phyloP scores from a whole-genome alignment of 1,140 invertebrate species.

The Pomacea maculata region DNA sequence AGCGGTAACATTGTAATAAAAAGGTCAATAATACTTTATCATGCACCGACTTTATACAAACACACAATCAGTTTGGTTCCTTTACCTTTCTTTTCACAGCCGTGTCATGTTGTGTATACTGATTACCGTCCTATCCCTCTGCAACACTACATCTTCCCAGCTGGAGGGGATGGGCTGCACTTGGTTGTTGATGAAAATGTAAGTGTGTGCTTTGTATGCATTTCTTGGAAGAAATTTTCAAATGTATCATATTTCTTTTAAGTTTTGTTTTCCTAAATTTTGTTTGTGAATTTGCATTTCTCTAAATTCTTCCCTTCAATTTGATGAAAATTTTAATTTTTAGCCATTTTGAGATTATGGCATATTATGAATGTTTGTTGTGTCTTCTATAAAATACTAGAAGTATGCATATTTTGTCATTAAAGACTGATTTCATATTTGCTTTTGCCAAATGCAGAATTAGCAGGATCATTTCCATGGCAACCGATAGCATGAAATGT shows the following conservation, averaged over 20 bases:
- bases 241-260: not conserved
- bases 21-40: no score
- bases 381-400: no score
- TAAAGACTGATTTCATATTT: no score
- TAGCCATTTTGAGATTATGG: no score
- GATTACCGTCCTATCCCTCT: conserved; percentile 97
- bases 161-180: conserved; percentile 93
- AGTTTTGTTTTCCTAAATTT: not conserved
- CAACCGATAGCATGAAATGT: no score
- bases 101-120: conserved; percentile 99
- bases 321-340: no score
- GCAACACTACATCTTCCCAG: conserved; percentile 98
- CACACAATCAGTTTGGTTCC: not conserved
- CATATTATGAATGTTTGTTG: no score
- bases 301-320: no score
- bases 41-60: not conserved
- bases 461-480: no score
- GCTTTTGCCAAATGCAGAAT: no score
- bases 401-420: no score
- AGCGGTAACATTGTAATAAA: no score
- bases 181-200: conserved; percentile 93
- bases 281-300: not conserved
- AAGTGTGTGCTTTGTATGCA: conserved; percentile 37
- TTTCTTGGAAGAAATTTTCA: not conserved
- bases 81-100: conserved; percentile 71